Conservation (phyloP, 1,140 invertebrate genomes). For the Vanessa tameamea region DNA sequence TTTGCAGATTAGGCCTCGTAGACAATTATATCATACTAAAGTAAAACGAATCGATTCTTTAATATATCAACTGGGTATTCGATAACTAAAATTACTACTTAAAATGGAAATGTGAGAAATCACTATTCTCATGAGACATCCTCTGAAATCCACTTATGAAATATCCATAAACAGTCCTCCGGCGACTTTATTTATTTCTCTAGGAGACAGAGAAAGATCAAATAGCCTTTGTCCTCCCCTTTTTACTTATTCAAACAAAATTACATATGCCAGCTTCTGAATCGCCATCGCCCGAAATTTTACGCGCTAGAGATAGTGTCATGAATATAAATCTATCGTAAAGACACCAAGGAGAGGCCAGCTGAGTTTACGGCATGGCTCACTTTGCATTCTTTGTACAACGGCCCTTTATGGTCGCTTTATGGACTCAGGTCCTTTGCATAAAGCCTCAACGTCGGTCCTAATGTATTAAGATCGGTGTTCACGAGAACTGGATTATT, state of each 20-base stretch:
- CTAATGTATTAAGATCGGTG: constrained; percentile 26
- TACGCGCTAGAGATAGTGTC: constrained; percentile 77
- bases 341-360: constrained; percentile 70
- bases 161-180: constrained; percentile 69
- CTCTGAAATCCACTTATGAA: constrained; percentile 71
- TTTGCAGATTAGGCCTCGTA: too few species aligned
- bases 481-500: constrained; percentile 30
- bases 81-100: neutral
- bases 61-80: too few species aligned
- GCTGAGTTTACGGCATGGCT: constrained; percentile 73
- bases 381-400: constrained; percentile 79
- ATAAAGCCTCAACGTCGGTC: constrained; percentile 59
- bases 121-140: constrained; percentile 62
- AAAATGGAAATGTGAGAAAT: constrained; percentile 48
- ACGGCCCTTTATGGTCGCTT: constrained; percentile 74
- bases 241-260: constrained; percentile 81
- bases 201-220: constrained; percentile 70
- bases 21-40: too few species aligned
- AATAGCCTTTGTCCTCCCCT: constrained; percentile 78
- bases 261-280: constrained; percentile 79
- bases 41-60: too few species aligned
- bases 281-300: constrained; percentile 79
- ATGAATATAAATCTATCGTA: constrained; percentile 81
- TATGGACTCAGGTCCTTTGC: constrained; percentile 76
- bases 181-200: constrained; percentile 71